phyloP scores from a whole-genome alignment of 2,797 vertebrate genomes.

The Coracias cyanogaster region DNA sequence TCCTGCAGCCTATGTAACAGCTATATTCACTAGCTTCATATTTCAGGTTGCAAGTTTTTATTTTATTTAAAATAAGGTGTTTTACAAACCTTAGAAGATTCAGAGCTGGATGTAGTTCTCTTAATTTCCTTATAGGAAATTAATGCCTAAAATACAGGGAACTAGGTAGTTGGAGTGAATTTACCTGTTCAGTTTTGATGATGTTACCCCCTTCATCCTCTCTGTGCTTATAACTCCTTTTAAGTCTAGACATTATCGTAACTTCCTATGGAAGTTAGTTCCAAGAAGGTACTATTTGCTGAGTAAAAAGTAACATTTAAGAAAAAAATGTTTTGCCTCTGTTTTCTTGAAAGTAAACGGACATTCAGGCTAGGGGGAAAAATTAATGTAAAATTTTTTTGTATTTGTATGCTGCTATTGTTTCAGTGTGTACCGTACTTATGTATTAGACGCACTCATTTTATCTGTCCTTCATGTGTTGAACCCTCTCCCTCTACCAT shows the following conservation, averaged over 20 bases:
- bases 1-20: background rate
- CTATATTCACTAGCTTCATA: background rate
- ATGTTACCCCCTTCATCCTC: background rate
- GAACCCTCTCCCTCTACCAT: background rate
- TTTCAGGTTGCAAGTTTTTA: background rate
- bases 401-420: background rate
- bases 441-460: background rate
- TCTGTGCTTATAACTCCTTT: background rate
- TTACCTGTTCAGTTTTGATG: background rate
- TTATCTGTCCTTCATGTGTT: slow-evolving; percentile 35
- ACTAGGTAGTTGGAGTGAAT: background rate
- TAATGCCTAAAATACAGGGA: background rate
- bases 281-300: background rate
- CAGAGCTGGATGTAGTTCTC: background rate
- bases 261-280: background rate
- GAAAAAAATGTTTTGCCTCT: background rate
- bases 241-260: background rate
- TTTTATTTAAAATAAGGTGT: background rate
- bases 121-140: background rate
- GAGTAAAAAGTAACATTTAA: background rate
- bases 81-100: background rate
- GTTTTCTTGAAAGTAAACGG: background rate
- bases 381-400: background rate
- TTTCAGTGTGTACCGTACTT: slow-evolving; percentile 32
- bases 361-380: background rate